Evolutionary conservation across 2,113 vertebrate species (phyloP).

Genomic region (Chrysemys picta): DNA sequence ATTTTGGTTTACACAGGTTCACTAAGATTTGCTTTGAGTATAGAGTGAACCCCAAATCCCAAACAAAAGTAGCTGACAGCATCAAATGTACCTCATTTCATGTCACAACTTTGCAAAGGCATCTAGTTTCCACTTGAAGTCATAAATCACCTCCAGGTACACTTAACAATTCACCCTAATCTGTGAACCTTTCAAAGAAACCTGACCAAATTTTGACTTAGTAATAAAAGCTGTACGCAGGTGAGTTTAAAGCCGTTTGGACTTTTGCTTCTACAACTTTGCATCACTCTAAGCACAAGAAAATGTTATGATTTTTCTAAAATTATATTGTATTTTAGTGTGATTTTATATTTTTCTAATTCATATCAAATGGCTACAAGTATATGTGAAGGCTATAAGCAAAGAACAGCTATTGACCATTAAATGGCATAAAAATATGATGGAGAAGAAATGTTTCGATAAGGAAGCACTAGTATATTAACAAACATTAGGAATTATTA

Average conservation of each 20-base stretch:
- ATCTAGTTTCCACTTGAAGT: not conserved
- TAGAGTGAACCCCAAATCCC: not conserved
- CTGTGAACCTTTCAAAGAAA: not conserved
- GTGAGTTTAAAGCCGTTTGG: not conserved
- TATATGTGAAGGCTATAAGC: not conserved
- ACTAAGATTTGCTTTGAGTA: not conserved
- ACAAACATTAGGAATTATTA: not conserved
- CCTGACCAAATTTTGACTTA: not conserved
- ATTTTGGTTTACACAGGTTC: not conserved
- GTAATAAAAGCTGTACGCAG: not conserved
- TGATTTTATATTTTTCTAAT: not conserved
- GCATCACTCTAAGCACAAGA: not conserved
- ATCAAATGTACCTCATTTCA: fast-evolving
- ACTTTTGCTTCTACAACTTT: not conserved
- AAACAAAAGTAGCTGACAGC: not conserved
- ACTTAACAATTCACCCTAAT: not conserved
- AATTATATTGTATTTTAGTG: not conserved
- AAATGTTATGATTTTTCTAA: not conserved
- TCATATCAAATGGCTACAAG: not conserved
- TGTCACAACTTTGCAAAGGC: not conserved
- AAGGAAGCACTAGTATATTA: not conserved
- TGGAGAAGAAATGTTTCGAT: not conserved
- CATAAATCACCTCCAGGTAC: not conserved
- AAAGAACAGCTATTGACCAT: not conserved
- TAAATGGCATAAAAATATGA: not conserved